Base-by-base conservation (phyloP, 2,113 vertebrate species). In the Etheostoma cragini region DNA sequence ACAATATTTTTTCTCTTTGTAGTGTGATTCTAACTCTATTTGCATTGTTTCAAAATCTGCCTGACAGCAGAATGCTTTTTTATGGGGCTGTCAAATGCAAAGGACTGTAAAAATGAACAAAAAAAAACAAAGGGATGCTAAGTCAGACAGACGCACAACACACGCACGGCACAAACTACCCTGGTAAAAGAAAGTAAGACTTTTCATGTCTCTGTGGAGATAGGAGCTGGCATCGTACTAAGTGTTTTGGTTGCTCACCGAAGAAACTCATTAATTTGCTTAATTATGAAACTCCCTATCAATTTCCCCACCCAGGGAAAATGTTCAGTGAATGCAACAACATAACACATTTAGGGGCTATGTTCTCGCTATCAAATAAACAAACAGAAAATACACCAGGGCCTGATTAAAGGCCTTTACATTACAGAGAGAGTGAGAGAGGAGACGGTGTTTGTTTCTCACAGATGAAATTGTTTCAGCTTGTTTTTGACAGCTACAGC, bases 221-320 rank as follows among this genome's bases (percentile, higher is more conserved):
- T 90, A 93, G 80, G 84, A 60, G 78, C 80, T 80, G 84, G 85
- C 88, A 89, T 90, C 58, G 19, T 77, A 85, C 84, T 84, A 86
- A 85, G 87, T 91, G 89, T 95, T 93, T 42, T 93, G 86, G 91
- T 88, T 91, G 90, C 91, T 91, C 92, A 72, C 86, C 79, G 83
- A 94, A 94, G 91, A 93, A 93, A 93, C 92, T 95, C 92, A 95
- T 95, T 96, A 95, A 95, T 95, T 94, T 94, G 76, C 90, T 94
- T 95, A 94, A 96, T 95, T 96, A 92, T 92, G 91, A 92, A 94
- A 91, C 87, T 92, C 94, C 90, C 89, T 95, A 95, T 95, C 93
- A 94, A 89, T 93, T 92, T 72, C 76, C 80, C 57, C 80, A 83
- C 61, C 60, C 66, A 81, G 88, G 87, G 81, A 87, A 42, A 91